Base-by-base conservation (phyloP, 2,797 vertebrate genomes). In the Hyperoplus lanceolatus region DNA sequence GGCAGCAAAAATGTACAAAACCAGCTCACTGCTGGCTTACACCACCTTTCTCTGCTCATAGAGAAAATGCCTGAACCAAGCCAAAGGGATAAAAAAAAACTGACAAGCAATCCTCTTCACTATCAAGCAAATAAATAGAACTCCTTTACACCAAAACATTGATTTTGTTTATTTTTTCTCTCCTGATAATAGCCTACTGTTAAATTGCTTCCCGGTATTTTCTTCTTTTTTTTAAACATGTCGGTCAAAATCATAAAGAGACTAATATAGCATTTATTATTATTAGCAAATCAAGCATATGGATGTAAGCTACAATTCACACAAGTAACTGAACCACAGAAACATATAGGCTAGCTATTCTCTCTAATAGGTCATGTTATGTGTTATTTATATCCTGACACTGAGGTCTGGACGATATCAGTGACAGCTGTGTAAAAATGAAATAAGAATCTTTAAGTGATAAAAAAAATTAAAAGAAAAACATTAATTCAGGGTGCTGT, bases 1-100 rank as follows among this genome's bases (percentile, higher is more conserved):
- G 92, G 92, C 92, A 92, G 92, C 93, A 94, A 89, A 95, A 94
- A 94, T 90, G 90, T 93, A 92, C 89, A 93, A 93, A 95, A 94
- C 83, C 89, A 88, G 88, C 91, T 88, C 83, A 92, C 86, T 83
- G 70, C 82, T 75, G 65, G 85, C 87, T 90, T 75, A 80, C 67
- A 82, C 79, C 82, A 83, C 84, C 89, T 87, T 84, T 77, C 75
- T 83, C 79, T 85, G 81, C 90, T 86, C 59, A 57, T 21, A 66
- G 80, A 87, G 48, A 79, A 72, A 86, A 81, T 38, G 57, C 45
- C 54, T 77, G 70, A 79, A 68, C 51, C 64, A 64, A 78, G 70
- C 36, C 45, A 67, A 54, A 56, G 54, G 67, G 68, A 87, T 45
- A 81, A 62, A 78, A 54, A 15, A 73, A 70, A 50, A 75, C 45